Evolutionary conservation across 92 coral and sea anemone species (phyloP).

Genomic region (Heliopora coerulea): DNA sequence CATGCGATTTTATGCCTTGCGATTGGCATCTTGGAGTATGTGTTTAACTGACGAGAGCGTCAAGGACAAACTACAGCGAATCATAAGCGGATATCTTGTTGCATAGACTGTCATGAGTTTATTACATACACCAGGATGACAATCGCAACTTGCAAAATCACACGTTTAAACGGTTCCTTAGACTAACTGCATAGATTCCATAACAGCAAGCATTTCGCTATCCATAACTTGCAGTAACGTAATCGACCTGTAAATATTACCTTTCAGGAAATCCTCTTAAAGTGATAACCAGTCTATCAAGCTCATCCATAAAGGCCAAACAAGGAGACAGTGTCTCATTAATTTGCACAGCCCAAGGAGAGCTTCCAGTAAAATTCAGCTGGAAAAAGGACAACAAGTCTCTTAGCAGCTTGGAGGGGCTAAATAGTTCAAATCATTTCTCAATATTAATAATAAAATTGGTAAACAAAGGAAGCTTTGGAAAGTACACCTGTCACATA

Average conservation of each 20-base stretch:
- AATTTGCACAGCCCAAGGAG: constrained; percentile 11
- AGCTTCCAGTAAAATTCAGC: constrained; percentile 9
- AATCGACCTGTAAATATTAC: too few species aligned
- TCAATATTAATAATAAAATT: background rate
- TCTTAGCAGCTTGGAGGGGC: background rate
- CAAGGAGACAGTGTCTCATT: background rate
- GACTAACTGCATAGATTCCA: too few species aligned
- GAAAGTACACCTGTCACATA: constrained; percentile 7
- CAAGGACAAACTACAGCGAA: too few species aligned
- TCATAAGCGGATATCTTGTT: too few species aligned
- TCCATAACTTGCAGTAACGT: background rate
- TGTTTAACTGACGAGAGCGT: too few species aligned
- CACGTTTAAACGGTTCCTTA: too few species aligned
- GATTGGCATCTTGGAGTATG: too few species aligned
- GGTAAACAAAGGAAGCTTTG: background rate
- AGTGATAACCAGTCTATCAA: background rate
- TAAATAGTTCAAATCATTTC: background rate
- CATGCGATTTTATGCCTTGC: too few species aligned
- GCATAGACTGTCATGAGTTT: too few species aligned
- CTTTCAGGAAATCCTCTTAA: constrained; percentile 9
- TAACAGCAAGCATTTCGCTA: too few species aligned
- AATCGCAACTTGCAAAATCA: too few species aligned
- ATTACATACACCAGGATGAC: too few species aligned
- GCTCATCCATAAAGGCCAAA: background rate
- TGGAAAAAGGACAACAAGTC: background rate